Conservation (phyloP, 2,113 vertebrate genomes). For the Caranx ignobilis region DNA sequence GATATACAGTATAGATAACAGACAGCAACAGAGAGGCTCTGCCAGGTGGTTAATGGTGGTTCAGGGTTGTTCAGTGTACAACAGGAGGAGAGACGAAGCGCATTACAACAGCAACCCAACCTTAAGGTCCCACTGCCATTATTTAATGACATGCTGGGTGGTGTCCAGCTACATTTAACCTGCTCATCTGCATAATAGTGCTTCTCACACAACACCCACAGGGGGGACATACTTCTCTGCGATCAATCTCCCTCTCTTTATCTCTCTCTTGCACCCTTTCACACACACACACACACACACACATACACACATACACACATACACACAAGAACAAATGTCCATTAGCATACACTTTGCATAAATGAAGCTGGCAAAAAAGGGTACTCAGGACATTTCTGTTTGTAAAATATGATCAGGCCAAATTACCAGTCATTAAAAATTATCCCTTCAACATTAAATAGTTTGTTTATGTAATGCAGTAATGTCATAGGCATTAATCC, state of each 20-base stretch:
- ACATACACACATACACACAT: conserved; percentile 7
- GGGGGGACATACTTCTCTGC: conserved; percentile 49
- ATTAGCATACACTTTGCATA: conserved; percentile 64
- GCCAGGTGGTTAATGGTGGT: conserved; percentile 61
- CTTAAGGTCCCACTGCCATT: conserved; percentile 63
- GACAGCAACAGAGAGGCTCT: background rate
- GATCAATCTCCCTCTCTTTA: conserved; percentile 63
- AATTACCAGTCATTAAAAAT: conserved; percentile 34
- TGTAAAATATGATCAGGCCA: conserved; percentile 45
- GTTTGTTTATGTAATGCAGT: conserved; percentile 17
- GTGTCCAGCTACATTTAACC: conserved; percentile 66
- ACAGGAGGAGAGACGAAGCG: conserved; percentile 24
- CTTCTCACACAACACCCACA: conserved; percentile 54
- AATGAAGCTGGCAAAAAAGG: conserved; percentile 44
- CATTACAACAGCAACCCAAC: conserved; percentile 52
- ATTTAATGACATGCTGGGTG: conserved; percentile 73
- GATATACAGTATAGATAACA: background rate
- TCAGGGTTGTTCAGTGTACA: conserved; percentile 32
- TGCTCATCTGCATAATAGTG: conserved; percentile 78
- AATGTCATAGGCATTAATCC: background rate
- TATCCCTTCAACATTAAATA: conserved; percentile 30
- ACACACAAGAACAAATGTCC: conserved; percentile 21
- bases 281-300: conserved; percentile 7
- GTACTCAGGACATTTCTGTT: conserved; percentile 41
- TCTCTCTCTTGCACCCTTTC: conserved; percentile 37